Evolutionary conservation across 2,888 invertebrate genomes (phyloP), one percentile per base, ranked within the genome.

Genomic region (Coecobrya sp.): DNA sequence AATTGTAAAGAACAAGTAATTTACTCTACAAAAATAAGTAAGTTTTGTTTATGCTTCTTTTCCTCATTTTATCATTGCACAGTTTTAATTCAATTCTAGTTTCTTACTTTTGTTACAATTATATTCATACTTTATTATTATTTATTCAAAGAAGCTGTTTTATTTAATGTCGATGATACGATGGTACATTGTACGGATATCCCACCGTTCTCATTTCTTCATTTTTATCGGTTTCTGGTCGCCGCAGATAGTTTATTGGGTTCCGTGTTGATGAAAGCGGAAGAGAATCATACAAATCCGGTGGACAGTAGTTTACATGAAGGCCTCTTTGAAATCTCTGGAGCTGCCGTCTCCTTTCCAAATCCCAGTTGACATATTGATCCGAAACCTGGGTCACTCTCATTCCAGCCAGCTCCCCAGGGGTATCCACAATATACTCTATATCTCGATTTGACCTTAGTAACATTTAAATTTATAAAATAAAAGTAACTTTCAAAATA

Each of bases 301-400:
- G 30, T 16, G 27, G 10, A 27, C 88, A 88, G 5, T 7, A 19
- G n/a, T 10, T 27, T 0, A 27, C 27, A 0, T 88, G 88, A 0
- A 45, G 79, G 0, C 27, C 11, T 0, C 25, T 2, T 7, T 81
- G 79, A 52, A 65, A 49, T 27, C 25, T 16, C 42, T 49, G 79
- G 1, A 81, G 30, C n/a, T 81, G 65, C 30, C 16, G 11, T 25
- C 88, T 27, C 5, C 65, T 7, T 13, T 49, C 30, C 11, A 30
- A 10, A 7, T 30, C n/a, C 88, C 88, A 88, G 27, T 81, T n/a
- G 0, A 81, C 49, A 11, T 45, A 8, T n/a, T 59, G 25, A 59
- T 88, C 30, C 0, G 81, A 62, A n/a, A 81, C 65, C n/a, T 79
- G 30, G 0, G 19, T 30, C 0, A 81, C 36, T 11, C 49, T 81